Evolutionary conservation across 2,797 vertebrate genomes (phyloP), one percentile per base, ranked within the genome.

Genomic region (Intellagama lesueurii): DNA sequence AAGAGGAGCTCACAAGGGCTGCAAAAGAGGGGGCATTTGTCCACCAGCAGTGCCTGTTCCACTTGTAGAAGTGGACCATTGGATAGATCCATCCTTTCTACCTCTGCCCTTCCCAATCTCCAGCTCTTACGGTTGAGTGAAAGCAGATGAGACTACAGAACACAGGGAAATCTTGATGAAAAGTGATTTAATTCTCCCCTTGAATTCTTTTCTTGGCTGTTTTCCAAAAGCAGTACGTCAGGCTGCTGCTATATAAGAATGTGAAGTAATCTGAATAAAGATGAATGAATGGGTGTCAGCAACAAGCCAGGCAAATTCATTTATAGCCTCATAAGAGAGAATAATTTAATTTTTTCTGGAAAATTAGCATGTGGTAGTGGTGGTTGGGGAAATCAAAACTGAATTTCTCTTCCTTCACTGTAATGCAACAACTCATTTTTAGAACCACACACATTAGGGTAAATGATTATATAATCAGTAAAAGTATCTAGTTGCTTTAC

Each of bases 101-200:
- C 26, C 28, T 68, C 7, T 56, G 52, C 52, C 5, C n/a, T 19
- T 76, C 64, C 56, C 70, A 81, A 75, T 35, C 7, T 86, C 77
- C 19, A 28, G 40, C 52, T 89, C 49, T 35, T 72, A 19, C 3
- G 28, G 8, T 44, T 64, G 14, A 72, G 24, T 68, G 40, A 72
- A 79, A 79, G 30, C 11, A 66, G 11, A 32, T 49, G 76, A 44
- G 24, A 11, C 60, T 40, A 66, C 24, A 70, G 77, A 70, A 24
- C 47, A 35, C 30, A 35, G 56, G 77, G 86, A 94, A 94, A 73
- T 30, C 44, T 91, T 35, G 90, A 94, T 91, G 66, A 5, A 35
- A 73, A 91, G 87, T 92, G 90, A 92, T 85, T 95, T 94, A 92
- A 92, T 90, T 86, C 78, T 92, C 5, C 89, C 91, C 85, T 86